Percentiles rank a stretch among this genome's conserved stretches.
These are phyloP conservation scores for Lasioglossum villosulum DNA, from an alignment of 2,888 invertebrate genomes.

Conservation along the genomic window DNA sequence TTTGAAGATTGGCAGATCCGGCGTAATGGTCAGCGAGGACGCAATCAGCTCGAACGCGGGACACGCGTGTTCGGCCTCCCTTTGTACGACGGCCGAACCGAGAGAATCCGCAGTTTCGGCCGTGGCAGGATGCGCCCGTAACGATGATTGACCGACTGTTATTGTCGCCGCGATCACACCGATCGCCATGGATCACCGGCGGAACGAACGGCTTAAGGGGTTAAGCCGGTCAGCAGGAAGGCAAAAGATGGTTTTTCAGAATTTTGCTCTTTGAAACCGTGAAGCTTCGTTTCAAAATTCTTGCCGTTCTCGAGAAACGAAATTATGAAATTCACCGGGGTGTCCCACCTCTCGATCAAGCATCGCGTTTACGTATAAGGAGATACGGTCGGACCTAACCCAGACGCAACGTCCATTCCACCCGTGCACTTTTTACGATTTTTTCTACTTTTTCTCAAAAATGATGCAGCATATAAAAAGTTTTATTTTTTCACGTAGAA, in stretches of 20 bases:
- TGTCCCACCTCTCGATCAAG: no score
- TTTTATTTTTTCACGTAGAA: not conserved
- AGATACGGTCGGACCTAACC: not conserved
- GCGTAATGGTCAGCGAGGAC: slow-evolving; percentile 68
- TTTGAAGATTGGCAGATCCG: slow-evolving; percentile 75
- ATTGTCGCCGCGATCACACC: slow-evolving; percentile 39
- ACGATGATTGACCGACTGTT: slow-evolving; percentile 69
- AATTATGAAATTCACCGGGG: no score
- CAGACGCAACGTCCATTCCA: no score
- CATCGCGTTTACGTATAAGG: not conserved
- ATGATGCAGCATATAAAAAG: not conserved
- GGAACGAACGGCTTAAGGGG: not conserved
- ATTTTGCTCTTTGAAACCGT: not conserved
- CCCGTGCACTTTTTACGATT: not conserved
- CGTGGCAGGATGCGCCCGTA: slow-evolving; percentile 57
- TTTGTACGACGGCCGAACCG: slow-evolving; percentile 32
- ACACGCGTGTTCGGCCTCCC: slow-evolving; percentile 22
- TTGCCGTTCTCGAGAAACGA: not conserved
- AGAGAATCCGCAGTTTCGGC: slow-evolving; percentile 38
- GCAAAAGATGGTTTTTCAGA: not conserved
- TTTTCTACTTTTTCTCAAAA: not conserved
- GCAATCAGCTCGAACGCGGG: slow-evolving; percentile 53
- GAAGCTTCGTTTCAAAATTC: not conserved
- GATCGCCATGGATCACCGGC: not conserved
- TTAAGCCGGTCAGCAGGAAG: not conserved